phyloP scores from a whole-genome alignment of 2,797 vertebrate genomes.

The Liasis olivaceus region DNA sequence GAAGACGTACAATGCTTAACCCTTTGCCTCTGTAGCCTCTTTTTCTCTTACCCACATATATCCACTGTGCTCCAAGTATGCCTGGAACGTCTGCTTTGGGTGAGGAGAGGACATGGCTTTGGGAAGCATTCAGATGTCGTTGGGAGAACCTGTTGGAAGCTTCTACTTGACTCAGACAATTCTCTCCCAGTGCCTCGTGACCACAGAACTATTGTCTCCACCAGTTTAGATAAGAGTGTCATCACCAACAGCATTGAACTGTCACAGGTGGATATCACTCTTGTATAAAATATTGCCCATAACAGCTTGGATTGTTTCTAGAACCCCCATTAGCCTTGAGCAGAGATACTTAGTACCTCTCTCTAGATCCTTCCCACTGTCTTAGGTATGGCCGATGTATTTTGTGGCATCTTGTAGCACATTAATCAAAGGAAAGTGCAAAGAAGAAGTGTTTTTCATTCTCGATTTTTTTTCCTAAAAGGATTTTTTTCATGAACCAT shows the following conservation, averaged over 20 bases:
- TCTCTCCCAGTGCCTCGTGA: not conserved
- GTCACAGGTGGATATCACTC: not conserved
- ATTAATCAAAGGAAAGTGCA: constrained; percentile 12
- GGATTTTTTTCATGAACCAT: not conserved
- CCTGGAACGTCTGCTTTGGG: not conserved
- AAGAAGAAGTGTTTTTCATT: not conserved
- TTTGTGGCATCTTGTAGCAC: not conserved
- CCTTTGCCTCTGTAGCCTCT: no score
- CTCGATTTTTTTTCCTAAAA: not conserved
- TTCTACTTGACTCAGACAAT: not conserved
- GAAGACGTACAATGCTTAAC: not conserved
- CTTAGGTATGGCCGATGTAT: not conserved
- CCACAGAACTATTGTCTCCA: not conserved
- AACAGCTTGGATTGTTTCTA: not conserved
- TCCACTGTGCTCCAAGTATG: not conserved
- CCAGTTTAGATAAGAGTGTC: not conserved
- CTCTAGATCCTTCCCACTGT: not conserved
- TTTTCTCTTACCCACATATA: not conserved
- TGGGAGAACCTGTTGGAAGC: not conserved
- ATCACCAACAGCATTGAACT: not conserved
- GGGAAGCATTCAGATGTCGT: not conserved
- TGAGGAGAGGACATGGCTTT: not conserved
- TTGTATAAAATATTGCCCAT: constrained; percentile 2
- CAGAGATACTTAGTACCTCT: not conserved
- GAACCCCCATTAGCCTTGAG: not conserved